Conservation (phyloP, 1,140 invertebrate species). For the Drosophila navojoa region DNA sequence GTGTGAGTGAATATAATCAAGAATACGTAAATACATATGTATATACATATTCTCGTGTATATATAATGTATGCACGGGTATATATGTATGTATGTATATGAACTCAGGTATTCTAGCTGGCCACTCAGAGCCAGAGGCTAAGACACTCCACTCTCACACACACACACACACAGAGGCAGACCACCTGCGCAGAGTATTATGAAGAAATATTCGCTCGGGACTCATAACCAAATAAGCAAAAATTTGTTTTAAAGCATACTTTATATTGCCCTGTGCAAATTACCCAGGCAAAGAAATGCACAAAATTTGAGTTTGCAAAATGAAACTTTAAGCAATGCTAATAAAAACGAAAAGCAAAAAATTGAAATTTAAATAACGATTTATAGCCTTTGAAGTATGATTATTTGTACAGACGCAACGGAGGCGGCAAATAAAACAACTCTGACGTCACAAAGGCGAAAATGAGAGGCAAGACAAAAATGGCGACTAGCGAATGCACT, state of each 20-base stretch:
- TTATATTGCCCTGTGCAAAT: constrained; percentile 46
- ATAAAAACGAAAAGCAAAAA: constrained; percentile 45
- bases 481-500: constrained; percentile 22
- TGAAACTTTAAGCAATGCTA: constrained; percentile 75
- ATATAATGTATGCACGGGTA: constrained; percentile 19
- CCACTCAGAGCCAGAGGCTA: constrained; percentile 9
- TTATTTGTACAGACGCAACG: constrained; percentile 63
- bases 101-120: constrained; percentile 27
- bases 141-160: constrained; percentile 28
- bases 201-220: constrained; percentile 70
- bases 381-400: constrained; percentile 81
- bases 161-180: constrained; percentile 23
- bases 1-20: constrained; percentile 44
- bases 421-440: constrained; percentile 43
- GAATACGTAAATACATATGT: neutral
- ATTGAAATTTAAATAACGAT: constrained; percentile 82
- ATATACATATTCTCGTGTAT: neutral
- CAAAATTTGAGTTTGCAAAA: constrained; percentile 56
- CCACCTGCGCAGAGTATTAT: constrained; percentile 21
- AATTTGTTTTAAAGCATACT: constrained; percentile 67
- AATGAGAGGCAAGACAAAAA: neutral
- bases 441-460: constrained; percentile 22
- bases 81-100: neutral
- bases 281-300: constrained; percentile 33
- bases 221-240: constrained; percentile 78